phyloP scores from a whole-genome alignment of 2,888 invertebrate genomes.

The Diadegma fenestrale region DNA sequence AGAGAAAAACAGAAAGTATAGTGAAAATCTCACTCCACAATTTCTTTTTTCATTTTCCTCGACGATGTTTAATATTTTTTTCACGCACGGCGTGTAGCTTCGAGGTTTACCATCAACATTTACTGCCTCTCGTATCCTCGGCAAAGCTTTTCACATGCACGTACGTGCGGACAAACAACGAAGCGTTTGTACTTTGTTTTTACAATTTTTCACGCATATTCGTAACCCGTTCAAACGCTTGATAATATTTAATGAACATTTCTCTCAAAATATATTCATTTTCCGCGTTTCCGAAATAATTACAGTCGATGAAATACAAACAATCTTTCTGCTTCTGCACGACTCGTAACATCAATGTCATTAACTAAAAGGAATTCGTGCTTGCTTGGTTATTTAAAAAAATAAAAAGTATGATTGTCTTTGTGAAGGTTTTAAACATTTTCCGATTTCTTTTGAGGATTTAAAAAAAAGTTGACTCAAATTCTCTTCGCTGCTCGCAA shows the following conservation, averaged over 20 bases:
- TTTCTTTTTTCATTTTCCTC: slow-evolving; percentile 24
- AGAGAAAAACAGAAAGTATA: slow-evolving; percentile 12
- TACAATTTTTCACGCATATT: not conserved
- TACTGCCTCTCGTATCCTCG: not conserved
- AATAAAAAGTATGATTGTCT: not conserved
- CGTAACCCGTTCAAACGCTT: not conserved
- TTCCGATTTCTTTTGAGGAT: slow-evolving; percentile 24
- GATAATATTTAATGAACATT: not conserved
- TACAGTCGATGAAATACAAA: slow-evolving; percentile 28
- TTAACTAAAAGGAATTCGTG: slow-evolving; percentile 35
- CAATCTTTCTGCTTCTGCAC: not conserved
- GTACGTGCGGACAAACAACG: too few relatives aligned
- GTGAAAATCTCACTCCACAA: slow-evolving; percentile 32
- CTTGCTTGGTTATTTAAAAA: slow-evolving; percentile 1
- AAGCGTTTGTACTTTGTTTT: not conserved
- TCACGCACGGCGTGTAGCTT: not conserved
- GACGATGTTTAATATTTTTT: slow-evolving; percentile 1
- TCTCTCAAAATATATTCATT: not conserved
- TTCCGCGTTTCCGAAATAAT: slow-evolving; percentile 1
- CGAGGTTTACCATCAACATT: slow-evolving; percentile 10
- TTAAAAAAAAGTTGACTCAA: slow-evolving; percentile 50
- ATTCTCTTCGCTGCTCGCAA: slow-evolving; percentile 46
- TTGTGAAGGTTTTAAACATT: not conserved
- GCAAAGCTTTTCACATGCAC: not conserved
- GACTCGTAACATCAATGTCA: slow-evolving; percentile 23